Evolutionary conservation across 1,140 invertebrate genomes (phyloP).

Genomic region (Frieseomelitta varia): DNA sequence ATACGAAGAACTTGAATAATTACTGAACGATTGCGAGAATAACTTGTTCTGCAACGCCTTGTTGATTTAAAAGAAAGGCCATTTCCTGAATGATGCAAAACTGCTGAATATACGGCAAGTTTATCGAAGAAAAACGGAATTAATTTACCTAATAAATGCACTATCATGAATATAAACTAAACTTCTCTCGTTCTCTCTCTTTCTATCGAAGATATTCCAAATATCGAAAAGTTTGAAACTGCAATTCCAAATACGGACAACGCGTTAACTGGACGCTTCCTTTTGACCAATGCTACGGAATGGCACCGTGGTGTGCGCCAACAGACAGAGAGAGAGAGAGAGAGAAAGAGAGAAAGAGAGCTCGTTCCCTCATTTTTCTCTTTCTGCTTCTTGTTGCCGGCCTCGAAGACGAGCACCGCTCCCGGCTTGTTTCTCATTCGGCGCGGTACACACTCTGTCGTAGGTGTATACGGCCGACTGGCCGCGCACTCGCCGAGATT

Average conservation of each 20-base stretch:
- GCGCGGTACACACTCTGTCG: slow-evolving; percentile 39
- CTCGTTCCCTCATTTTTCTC: slow-evolving; percentile 44
- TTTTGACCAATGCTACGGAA: not conserved
- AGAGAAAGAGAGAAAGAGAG: not conserved
- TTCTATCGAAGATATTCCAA: not conserved
- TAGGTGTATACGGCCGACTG: slow-evolving; percentile 68
- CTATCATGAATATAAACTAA: too few species aligned
- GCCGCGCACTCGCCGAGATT: slow-evolving; percentile 74
- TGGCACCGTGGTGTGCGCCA: not conserved
- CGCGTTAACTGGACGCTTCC: slow-evolving; percentile 38
- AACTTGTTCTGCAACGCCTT: too few species aligned
- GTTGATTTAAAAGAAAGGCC: too few species aligned
- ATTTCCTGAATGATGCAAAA: too few species aligned
- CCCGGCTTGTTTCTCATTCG: slow-evolving; percentile 65
- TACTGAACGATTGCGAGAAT: too few species aligned
- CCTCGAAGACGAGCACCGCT: slow-evolving; percentile 60
- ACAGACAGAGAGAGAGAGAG: too few species aligned
- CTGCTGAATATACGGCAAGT: too few species aligned
- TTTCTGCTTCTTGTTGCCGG: slow-evolving; percentile 28
- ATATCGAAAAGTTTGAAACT: not conserved
- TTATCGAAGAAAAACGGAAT: too few species aligned
- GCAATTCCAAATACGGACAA: not conserved
- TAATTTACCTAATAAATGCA: too few species aligned
- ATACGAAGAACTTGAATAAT: too few species aligned
- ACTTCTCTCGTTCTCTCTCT: not conserved